Conservation (phyloP, 2,797 vertebrate species). For the Pseudotriccus pelzelni region DNA sequence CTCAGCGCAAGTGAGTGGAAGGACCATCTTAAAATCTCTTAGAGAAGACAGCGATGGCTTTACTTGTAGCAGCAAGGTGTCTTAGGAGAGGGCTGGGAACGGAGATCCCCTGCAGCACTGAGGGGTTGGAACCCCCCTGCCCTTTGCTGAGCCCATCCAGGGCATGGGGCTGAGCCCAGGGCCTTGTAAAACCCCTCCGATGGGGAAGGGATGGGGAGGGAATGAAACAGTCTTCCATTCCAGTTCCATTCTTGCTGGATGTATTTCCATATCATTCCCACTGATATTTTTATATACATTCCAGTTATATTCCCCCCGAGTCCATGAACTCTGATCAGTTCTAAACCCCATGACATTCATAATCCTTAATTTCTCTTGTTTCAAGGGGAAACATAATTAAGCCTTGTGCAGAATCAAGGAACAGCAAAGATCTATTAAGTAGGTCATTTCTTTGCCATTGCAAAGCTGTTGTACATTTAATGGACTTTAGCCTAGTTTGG, state of each 20-base stretch:
- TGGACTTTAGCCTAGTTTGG: conserved; percentile 50
- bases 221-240: neutral
- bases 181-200: neutral
- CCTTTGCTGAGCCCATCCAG: neutral
- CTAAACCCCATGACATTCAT: neutral
- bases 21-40: neutral
- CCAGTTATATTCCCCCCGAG: neutral
- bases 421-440: conserved; percentile 51
- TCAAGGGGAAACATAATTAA: conserved; percentile 62
- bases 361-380: conserved; percentile 46
- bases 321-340: neutral
- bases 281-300: neutral
- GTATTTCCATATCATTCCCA: neutral
- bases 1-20: neutral
- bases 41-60: neutral
- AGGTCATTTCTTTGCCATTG: conserved; percentile 45
- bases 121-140: neutral
- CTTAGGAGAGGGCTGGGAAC: neutral
- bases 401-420: conserved; percentile 24
- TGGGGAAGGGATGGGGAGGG: neutral
- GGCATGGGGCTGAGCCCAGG: neutral
- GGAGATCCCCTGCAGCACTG: neutral
- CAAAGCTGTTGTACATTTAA: conserved; percentile 41
- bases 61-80: neutral
- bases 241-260: neutral